A percentile compares a stretch with the other conserved stretches of the same genome.
phyloP scores from a whole-genome alignment of 2,113 vertebrate species.

The Pogonocichla stellata region DNA sequence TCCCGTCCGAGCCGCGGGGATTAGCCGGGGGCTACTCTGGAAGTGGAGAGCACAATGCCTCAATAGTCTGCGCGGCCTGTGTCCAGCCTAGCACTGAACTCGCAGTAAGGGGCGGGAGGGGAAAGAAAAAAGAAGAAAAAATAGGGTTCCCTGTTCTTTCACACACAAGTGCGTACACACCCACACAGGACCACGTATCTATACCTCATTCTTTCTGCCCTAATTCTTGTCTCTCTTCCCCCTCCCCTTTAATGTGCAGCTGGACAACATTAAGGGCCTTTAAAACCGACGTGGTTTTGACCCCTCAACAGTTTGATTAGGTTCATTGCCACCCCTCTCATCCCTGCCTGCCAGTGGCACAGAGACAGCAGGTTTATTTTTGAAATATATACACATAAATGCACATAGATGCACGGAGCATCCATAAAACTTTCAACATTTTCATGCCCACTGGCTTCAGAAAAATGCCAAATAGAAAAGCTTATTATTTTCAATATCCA shows the following conservation, averaged over 20 bases:
- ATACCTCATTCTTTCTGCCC: conserved; percentile 57
- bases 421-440: neutral
- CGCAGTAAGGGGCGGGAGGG: neutral
- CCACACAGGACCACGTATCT: neutral
- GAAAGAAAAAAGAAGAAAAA: neutral
- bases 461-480: neutral
- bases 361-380: conserved; percentile 79
- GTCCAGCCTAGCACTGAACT: conserved; percentile 70
- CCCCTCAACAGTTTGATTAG: conserved; percentile 69
- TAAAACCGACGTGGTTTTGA: conserved; percentile 74
- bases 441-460: neutral
- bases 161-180: conserved; percentile 19
- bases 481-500: conserved; percentile 31
- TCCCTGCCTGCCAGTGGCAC: conserved; percentile 51
- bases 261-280: conserved; percentile 87
- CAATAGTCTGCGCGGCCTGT: conserved; percentile 64
- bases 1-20: conserved; percentile 72
- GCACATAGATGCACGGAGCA: neutral
- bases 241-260: conserved; percentile 74
- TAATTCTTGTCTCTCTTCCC: neutral
- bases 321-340: conserved; percentile 51
- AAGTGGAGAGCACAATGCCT: conserved; percentile 69
- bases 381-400: conserved; percentile 23
- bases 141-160: conserved; percentile 59
- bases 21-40: conserved; percentile 73